Conservation (phyloP, 2,113 vertebrate genomes). For the Turnix velox region DNA sequence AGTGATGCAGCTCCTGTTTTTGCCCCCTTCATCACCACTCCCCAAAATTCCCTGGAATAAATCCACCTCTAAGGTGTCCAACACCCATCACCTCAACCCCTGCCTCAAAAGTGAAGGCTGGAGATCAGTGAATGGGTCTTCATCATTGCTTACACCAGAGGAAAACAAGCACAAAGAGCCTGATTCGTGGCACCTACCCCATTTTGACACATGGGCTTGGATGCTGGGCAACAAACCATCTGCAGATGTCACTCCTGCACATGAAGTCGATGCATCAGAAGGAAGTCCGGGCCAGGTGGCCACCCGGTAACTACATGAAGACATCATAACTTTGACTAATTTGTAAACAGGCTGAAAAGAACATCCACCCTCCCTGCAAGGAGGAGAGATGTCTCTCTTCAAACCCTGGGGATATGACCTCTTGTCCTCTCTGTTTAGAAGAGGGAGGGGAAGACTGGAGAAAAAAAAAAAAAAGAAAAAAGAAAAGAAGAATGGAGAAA, state of each 20-base stretch:
- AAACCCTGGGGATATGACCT: slow-evolving; percentile 65
- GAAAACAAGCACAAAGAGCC: rapidly evolving
- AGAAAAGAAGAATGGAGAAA: not conserved
- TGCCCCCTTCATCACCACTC: rapidly evolving
- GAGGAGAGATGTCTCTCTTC: slow-evolving; percentile 39
- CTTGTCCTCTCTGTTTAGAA: slow-evolving; percentile 61
- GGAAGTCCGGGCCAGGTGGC: slow-evolving; percentile 4
- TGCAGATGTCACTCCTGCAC: slow-evolving; percentile 55
- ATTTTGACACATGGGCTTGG: rapidly evolving
- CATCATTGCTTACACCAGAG: rapidly evolving
- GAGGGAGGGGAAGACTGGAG: not conserved
- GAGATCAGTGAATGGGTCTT: rapidly evolving
- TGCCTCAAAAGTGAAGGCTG: not conserved
- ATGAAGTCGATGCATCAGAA: not conserved
- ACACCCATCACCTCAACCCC: not conserved
- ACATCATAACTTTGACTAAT: slow-evolving; percentile 59
- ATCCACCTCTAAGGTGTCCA: not conserved
- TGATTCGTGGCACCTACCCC: rapidly evolving
- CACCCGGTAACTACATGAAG: slow-evolving; percentile 51
- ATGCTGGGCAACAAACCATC: not conserved
- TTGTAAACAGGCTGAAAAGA: slow-evolving; percentile 58
- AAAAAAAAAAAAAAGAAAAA: not conserved
- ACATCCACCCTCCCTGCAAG: slow-evolving; percentile 25
- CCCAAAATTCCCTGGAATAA: not conserved
- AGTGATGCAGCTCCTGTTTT: not conserved